Conservation (phyloP, 2,113 vertebrate species). For the Saccopteryx leptura region DNA sequence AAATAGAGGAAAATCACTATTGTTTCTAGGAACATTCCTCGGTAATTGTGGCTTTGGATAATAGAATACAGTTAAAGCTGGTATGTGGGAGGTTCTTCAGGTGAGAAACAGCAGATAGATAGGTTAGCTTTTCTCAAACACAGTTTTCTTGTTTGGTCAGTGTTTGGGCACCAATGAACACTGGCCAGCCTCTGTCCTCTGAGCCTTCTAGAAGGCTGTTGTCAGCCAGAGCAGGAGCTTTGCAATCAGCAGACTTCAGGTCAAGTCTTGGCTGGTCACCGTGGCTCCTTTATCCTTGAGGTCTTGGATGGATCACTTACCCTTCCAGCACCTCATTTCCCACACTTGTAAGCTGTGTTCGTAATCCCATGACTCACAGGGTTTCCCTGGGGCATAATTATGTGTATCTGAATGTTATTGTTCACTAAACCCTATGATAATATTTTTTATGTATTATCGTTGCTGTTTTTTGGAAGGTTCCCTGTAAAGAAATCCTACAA, state of each 20-base stretch:
- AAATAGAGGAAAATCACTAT: constrained; percentile 19
- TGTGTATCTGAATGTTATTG: background rate
- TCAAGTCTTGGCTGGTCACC: background rate
- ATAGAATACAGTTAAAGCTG: background rate
- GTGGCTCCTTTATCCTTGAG: background rate
- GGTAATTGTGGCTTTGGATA: constrained; percentile 33
- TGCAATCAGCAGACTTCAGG: background rate
- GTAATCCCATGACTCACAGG: background rate
- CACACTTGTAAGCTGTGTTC: background rate
- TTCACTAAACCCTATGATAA: background rate
- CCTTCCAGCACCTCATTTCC: background rate
- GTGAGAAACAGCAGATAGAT: background rate
- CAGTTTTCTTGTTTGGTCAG: background rate
- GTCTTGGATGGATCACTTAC: background rate
- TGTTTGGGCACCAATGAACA: background rate
- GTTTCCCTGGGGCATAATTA: background rate
- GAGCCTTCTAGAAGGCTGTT: background rate
- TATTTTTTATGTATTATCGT: background rate
- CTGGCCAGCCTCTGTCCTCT: background rate
- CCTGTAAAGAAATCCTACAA: background rate
- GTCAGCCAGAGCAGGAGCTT: background rate
- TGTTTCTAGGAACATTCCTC: constrained; percentile 61
- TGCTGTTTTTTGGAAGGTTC: background rate
- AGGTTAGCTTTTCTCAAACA: background rate
- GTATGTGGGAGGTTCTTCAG: background rate